These are phyloP conservation scores for Holothuria scabra DNA, from an alignment of 53 echinoderm and acorn worm species.

Conservation along the genomic window DNA sequence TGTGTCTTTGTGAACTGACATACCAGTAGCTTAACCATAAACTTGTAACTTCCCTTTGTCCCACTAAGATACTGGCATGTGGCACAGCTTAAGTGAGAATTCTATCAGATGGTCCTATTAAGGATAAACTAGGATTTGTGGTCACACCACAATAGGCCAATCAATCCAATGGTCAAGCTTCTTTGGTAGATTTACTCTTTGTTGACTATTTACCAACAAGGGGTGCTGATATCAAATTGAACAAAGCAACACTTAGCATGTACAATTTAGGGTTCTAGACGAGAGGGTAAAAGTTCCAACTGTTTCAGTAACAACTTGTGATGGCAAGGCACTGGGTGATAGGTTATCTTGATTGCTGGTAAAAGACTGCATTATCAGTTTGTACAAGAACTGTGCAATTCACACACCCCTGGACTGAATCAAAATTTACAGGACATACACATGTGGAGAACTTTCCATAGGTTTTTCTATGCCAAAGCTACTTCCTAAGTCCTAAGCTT, in stretches of 20 bases:
- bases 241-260: too few species aligned
- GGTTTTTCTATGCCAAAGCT: too few species aligned
- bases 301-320: neutral
- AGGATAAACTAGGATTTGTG: slow-evolving; percentile 26
- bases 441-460: too few species aligned
- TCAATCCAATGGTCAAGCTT: neutral
- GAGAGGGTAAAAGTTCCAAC: neutral
- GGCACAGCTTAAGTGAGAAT: slow-evolving; percentile 28
- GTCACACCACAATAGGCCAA: slow-evolving; percentile 5
- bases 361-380: neutral
- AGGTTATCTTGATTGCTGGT: slow-evolving; percentile 31
- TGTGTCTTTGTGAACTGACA: too few species aligned
- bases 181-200: neutral
- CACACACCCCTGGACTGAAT: too few species aligned
- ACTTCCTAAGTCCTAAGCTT: too few species aligned
- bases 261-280: too few species aligned
- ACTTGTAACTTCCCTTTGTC: too few species aligned
- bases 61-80: slow-evolving; percentile 13
- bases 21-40: too few species aligned
- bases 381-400: too few species aligned
- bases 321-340: slow-evolving; percentile 27
- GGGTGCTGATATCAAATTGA: neutral
- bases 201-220: slow-evolving; percentile 7
- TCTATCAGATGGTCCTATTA: neutral
- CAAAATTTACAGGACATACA: too few species aligned